phyloP scores from a whole-genome alignment of 2,113 vertebrate species.

The Boleophthalmus pectinirostris region DNA sequence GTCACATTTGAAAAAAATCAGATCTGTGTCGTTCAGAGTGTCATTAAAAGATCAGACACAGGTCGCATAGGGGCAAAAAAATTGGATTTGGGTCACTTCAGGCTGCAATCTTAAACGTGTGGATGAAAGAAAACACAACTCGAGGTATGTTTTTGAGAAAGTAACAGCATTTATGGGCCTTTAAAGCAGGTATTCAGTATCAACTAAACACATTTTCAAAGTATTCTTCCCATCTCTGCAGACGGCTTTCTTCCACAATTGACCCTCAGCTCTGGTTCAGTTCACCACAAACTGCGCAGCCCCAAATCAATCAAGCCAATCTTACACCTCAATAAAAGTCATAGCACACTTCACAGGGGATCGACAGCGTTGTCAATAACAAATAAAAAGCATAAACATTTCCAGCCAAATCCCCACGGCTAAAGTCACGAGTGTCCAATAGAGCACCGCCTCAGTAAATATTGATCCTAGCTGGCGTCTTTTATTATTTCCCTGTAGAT shows the following conservation, averaged over 20 bases:
- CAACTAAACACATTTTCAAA: background rate
- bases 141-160: too few relatives aligned
- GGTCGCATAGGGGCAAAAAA: too few relatives aligned
- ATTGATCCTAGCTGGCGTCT: background rate
- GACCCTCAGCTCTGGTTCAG: constrained; percentile 1
- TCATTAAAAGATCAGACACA: too few relatives aligned
- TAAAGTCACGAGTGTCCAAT: background rate
- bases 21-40: too few relatives aligned
- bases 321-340: constrained; percentile 2
- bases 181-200: too few relatives aligned
- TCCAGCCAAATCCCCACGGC: constrained; percentile 8
- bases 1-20: too few relatives aligned
- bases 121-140: too few relatives aligned
- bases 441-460: background rate
- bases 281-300: background rate
- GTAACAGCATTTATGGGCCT: too few relatives aligned
- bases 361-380: background rate
- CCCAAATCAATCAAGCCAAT: constrained; percentile 12
- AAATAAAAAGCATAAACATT: constrained; percentile 5
- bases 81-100: too few relatives aligned
- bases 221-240: too few relatives aligned
- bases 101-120: too few relatives aligned
- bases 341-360: background rate
- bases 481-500: constrained; percentile 11
- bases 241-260: background rate